phyloP scores from a whole-genome alignment of 2,797 vertebrate species.

The Lateolabrax maculatus region DNA sequence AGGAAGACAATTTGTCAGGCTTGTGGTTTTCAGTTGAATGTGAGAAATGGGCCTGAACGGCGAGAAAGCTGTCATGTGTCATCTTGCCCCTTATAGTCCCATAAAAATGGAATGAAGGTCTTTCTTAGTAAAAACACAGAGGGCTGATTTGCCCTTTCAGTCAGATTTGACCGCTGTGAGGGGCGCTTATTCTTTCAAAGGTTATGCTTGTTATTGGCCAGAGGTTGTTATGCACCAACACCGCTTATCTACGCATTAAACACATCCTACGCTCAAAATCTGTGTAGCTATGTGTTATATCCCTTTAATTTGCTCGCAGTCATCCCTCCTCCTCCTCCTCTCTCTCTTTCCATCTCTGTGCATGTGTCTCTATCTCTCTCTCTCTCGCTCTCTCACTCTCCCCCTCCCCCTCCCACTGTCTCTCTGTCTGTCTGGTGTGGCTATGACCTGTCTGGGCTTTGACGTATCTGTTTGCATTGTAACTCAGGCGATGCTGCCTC shows the following conservation, averaged over 20 bases:
- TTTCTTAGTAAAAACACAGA: not conserved
- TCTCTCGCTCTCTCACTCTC: slow-evolving; percentile 13
- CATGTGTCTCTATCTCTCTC: slow-evolving; percentile 13
- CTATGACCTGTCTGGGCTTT: slow-evolving; percentile 80
- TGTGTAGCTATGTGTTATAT: slow-evolving; percentile 56
- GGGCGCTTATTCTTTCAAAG: slow-evolving; percentile 7
- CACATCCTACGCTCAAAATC: slow-evolving; percentile 61
- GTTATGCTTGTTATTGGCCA: slow-evolving; percentile 24
- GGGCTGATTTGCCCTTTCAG: slow-evolving; percentile 15
- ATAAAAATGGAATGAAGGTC: slow-evolving; percentile 24
- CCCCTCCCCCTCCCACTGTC: slow-evolving; percentile 19
- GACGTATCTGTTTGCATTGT: slow-evolving; percentile 70
- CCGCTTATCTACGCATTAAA: slow-evolving; percentile 61
- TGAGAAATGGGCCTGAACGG: slow-evolving; percentile 30
- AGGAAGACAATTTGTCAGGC: slow-evolving; percentile 51
- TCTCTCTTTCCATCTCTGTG: slow-evolving; percentile 1
- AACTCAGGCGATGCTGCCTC: slow-evolving; percentile 56
- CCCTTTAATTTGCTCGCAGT: slow-evolving; percentile 40
- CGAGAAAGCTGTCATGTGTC: slow-evolving; percentile 51
- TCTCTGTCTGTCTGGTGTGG: slow-evolving; percentile 65
- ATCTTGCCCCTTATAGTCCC: slow-evolving; percentile 17
- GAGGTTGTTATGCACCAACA: slow-evolving; percentile 22
- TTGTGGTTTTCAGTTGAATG: slow-evolving; percentile 49
- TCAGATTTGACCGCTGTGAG: slow-evolving; percentile 2
- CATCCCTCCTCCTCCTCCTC: slow-evolving; percentile 28